Evolutionary conservation across 2,797 vertebrate species (phyloP).

Genomic region (Oryzias sinensis): DNA sequence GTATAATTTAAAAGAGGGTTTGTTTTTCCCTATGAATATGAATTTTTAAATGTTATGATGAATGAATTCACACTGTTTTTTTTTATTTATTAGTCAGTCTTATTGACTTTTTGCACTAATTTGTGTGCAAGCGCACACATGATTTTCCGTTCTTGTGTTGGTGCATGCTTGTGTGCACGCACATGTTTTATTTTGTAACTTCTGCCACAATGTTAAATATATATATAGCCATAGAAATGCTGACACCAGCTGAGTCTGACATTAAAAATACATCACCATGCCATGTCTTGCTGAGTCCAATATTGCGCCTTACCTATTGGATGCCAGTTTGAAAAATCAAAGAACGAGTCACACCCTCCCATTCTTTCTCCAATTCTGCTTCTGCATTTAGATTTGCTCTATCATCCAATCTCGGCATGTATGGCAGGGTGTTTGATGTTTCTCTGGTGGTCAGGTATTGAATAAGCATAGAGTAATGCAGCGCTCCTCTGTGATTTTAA

Average conservation of each 20-base stretch:
- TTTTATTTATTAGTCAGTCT: constrained; percentile 57
- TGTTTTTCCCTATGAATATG: constrained; percentile 80
- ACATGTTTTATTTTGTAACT: constrained; percentile 22
- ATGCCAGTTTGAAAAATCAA: constrained; percentile 52
- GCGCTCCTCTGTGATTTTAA: constrained; percentile 38
- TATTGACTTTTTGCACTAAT: not conserved
- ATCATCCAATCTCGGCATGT: constrained; percentile 22
- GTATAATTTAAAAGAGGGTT: constrained; percentile 75
- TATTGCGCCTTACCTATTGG: constrained; percentile 33
- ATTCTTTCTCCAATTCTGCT: constrained; percentile 5
- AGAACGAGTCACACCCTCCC: constrained; percentile 44
- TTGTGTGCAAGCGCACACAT: not conserved
- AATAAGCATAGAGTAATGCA: constrained; percentile 44
- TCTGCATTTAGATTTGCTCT: not conserved
- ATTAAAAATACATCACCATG: constrained; percentile 39
- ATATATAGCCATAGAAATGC: constrained; percentile 29
- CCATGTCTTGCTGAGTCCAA: constrained; percentile 39
- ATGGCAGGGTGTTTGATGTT: constrained; percentile 57
- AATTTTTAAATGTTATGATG: constrained; percentile 78
- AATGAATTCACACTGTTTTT: constrained; percentile 65
- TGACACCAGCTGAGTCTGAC: constrained; percentile 18
- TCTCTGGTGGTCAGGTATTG: constrained; percentile 55
- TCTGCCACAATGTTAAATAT: constrained; percentile 26
- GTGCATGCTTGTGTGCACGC: constrained; percentile 5
- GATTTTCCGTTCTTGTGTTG: not conserved